phyloP scores from a whole-genome alignment of 2,113 vertebrate species.

The Motacilla alba region DNA sequence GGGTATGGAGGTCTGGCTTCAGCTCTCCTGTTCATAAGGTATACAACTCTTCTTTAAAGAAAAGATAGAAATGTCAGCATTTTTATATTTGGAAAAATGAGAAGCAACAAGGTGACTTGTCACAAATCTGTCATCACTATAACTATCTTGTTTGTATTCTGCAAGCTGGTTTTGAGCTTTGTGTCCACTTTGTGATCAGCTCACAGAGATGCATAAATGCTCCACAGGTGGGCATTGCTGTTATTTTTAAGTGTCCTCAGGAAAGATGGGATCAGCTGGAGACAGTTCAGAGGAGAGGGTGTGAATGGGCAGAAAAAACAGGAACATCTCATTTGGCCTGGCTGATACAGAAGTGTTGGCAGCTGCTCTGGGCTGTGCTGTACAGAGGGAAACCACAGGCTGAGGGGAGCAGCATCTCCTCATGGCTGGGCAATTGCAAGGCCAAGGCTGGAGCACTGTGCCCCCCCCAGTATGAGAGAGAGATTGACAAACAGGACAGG shows the following conservation, averaged over 20 bases:
- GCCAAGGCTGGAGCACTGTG: neutral
- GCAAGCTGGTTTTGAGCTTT: neutral
- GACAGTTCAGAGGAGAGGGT: neutral
- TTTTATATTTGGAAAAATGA: neutral
- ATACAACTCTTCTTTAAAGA: neutral
- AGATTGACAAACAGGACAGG: neutral
- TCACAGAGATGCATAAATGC: neutral
- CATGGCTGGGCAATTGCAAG: neutral
- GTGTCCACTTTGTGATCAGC: neutral
- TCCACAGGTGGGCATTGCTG: neutral
- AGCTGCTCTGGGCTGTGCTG: neutral
- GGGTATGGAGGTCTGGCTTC: neutral
- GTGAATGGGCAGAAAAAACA: neutral
- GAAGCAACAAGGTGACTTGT: neutral
- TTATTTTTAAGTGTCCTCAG: neutral
- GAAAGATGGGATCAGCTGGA: neutral
- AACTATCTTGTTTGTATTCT: neutral
- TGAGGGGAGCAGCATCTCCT: neutral
- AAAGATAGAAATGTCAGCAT: neutral
- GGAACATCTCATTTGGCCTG: neutral
- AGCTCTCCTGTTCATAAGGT: neutral
- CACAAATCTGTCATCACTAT: neutral
- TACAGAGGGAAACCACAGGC: neutral
- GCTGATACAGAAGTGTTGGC: neutral
- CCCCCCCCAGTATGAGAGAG: accelerated